A percentile compares a stretch with the other conserved stretches of the same genome.
phyloP scores from a whole-genome alignment of 1,140 invertebrate genomes.

The Zaprionus africanus region DNA sequence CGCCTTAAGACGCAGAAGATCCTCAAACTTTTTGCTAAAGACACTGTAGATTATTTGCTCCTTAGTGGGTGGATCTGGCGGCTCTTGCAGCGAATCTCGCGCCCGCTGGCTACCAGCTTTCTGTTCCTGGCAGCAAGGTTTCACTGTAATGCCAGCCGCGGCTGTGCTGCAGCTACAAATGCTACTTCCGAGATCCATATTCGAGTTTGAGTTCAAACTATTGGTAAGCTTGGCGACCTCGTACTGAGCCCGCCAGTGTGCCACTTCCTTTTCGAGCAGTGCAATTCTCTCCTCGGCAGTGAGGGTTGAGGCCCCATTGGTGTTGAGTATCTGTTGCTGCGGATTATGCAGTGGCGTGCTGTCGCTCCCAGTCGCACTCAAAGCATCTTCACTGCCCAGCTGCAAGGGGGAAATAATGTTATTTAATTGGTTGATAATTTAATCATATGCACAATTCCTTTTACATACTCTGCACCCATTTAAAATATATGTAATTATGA shows the following conservation, averaged over 20 bases:
- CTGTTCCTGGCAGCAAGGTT: slow-evolving; percentile 43
- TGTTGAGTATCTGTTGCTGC: slow-evolving; percentile 38
- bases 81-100: slow-evolving; percentile 64
- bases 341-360: slow-evolving; percentile 72
- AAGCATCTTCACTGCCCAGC: slow-evolving; percentile 87
- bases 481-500: not conserved
- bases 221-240: slow-evolving; percentile 86
- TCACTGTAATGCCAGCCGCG: slow-evolving; percentile 70
- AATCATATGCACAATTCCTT: not conserved
- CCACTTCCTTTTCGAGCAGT: slow-evolving; percentile 86
- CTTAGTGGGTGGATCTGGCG: slow-evolving; percentile 58
- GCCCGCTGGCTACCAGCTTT: slow-evolving; percentile 50
- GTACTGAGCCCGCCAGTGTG: slow-evolving; percentile 87
- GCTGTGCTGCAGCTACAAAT: slow-evolving; percentile 75
- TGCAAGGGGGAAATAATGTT: slow-evolving; percentile 60
- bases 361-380: slow-evolving; percentile 85
- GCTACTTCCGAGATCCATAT: slow-evolving; percentile 55
- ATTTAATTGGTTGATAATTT: not conserved
- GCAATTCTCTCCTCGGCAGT: slow-evolving; percentile 74
- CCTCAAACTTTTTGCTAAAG: slow-evolving; percentile 79
- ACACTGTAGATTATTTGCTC: slow-evolving; percentile 77
- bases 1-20: slow-evolving; percentile 71
- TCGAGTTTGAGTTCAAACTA: slow-evolving; percentile 58
- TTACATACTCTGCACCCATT: not conserved
- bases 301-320: slow-evolving; percentile 34